Evolutionary conservation across 2,113 vertebrate genomes (phyloP).

Genomic region (Argyrosomus japonicus): DNA sequence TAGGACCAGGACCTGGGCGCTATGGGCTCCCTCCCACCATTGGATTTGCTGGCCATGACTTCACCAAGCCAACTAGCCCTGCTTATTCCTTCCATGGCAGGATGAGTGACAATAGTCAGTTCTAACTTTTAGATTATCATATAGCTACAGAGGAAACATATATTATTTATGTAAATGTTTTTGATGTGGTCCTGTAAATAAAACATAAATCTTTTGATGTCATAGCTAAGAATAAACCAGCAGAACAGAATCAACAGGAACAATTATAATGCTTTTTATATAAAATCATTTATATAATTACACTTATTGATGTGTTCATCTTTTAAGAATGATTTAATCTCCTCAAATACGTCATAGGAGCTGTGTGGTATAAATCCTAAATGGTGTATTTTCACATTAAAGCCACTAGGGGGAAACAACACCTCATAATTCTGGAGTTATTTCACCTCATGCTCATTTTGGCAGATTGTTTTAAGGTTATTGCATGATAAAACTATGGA

Average conservation of each 20-base stretch:
- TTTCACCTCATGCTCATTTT: background rate
- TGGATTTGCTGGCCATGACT: conserved; percentile 86
- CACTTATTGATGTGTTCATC: background rate
- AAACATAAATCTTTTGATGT: background rate
- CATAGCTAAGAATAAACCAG: background rate
- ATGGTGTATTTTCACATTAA: conserved; percentile 5
- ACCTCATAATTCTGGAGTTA: background rate
- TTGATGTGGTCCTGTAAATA: background rate
- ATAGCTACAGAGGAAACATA: background rate
- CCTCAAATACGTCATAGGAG: background rate
- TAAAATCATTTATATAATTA: background rate
- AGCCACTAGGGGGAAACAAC: conserved; percentile 68
- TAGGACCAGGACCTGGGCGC: conserved; percentile 86
- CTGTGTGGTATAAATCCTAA: too few species aligned
- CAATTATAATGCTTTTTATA: background rate
- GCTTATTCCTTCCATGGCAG: conserved; percentile 85
- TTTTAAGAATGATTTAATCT: background rate
- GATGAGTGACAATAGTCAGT: conserved; percentile 81
- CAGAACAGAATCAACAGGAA: background rate
- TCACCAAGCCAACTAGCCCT: conserved; percentile 83
- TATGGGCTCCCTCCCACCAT: conserved; percentile 86
- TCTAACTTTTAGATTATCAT: too few species aligned
- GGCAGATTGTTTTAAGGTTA: background rate
- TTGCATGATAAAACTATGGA: background rate
- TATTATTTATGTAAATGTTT: background rate